Conservation (phyloP, 2,797 vertebrate genomes). For the Furcifer pardalis region DNA sequence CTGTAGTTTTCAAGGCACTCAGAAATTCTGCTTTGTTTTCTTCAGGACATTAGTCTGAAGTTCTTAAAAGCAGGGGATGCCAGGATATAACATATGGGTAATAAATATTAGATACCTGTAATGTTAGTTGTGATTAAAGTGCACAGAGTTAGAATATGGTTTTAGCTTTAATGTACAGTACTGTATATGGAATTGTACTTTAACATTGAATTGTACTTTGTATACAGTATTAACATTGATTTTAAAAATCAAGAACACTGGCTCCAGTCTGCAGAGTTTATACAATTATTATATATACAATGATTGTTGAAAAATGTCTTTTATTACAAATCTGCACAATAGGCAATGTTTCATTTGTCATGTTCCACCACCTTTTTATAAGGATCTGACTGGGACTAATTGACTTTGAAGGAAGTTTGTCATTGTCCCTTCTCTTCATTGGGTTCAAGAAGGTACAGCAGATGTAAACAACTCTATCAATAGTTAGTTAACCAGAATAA, state of each 20-base stretch:
- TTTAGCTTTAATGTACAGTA: background rate
- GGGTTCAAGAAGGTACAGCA: background rate
- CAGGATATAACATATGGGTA: background rate
- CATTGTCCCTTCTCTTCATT: background rate
- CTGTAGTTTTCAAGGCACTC: conserved; percentile 14
- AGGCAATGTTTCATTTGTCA: background rate
- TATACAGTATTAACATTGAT: no score
- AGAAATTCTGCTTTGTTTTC: conserved; percentile 8
- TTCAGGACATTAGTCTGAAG: background rate
- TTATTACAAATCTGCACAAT: background rate
- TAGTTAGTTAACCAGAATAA: background rate
- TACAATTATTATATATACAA: background rate
- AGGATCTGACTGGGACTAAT: background rate
- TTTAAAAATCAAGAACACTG: background rate
- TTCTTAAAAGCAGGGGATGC: background rate
- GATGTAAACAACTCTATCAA: background rate
- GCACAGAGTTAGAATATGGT: background rate
- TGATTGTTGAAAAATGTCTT: background rate
- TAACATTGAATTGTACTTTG: background rate
- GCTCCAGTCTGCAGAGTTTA: background rate
- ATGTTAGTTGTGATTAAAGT: background rate
- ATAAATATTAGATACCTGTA: background rate
- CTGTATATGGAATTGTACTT: background rate
- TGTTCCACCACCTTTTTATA: background rate
- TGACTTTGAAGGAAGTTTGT: background rate